These are phyloP conservation scores for Calvadosia cruxmelitensis DNA, from an alignment of 30 jellyfish, hydroid and myxozoan genomes.

Conservation along the genomic window DNA sequence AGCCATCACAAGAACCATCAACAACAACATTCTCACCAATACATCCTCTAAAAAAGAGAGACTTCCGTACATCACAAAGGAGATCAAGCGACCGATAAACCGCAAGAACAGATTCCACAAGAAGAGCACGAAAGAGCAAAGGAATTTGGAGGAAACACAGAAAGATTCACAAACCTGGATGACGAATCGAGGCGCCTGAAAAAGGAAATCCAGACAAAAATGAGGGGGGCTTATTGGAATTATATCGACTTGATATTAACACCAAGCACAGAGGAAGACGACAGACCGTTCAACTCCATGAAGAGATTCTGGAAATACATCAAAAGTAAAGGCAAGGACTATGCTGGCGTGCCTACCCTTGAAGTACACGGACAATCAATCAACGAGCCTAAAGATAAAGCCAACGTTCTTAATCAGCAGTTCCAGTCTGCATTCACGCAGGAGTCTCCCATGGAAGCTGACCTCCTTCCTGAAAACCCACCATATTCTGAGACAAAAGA, in stretches of 20 bases:
- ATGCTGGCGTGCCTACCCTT: constrained; percentile 9
- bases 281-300: constrained; percentile 1
- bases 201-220: not conserved
- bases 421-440: constrained; percentile 23
- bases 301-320: constrained; percentile 16
- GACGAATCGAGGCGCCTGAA: no score
- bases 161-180: no score
- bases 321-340: constrained; percentile 18
- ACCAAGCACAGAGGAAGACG: not conserved
- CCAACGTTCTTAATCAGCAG: constrained; percentile 15
- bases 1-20: not conserved
- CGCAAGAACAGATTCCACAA: not conserved
- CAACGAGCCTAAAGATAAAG: constrained; percentile 20
- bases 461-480: constrained; percentile 10
- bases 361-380: constrained; percentile 17
- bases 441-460: constrained; percentile 6
- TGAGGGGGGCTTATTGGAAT: not conserved
- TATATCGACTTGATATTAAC: not conserved
- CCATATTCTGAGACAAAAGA: constrained; percentile 19
- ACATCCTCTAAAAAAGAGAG: not conserved
- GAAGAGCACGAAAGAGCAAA: not conserved
- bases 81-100: not conserved
- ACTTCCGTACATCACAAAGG: not conserved
- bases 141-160: no score
- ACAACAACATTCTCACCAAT: not conserved